Evolutionary conservation across 1,140 invertebrate species (phyloP), one percentile per base, ranked within the genome.

Genomic region (Odontomachus brunneus): DNA sequence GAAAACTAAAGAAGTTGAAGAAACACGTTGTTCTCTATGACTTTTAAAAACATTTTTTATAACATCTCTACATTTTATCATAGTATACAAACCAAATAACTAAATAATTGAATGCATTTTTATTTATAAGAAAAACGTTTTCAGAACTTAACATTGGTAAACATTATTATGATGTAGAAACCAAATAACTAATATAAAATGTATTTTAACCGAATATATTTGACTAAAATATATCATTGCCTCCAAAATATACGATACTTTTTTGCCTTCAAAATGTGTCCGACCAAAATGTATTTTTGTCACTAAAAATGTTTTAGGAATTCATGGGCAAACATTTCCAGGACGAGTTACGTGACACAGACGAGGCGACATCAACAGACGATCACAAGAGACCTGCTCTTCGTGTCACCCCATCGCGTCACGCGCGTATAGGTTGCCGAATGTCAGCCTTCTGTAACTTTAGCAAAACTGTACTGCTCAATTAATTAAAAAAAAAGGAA

Each of bases 1-100:
- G n/a, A n/a, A n/a, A n/a, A n/a, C n/a, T 7, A n/a, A 76, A 44
- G 38, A n/a, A 76, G 22, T 24, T 67, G 3, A 55, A 65, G n/a
- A 24, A 7, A 1, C 22, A 26, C 33, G 9, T 44, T 11, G 9
- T 38, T 49, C 1, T 33, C 9, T 11, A 15, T 19, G n/a, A 33
- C 15, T 53, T 14, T 24, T 55, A 15, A 78, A 14, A 3, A 9
- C 12, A 38, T 33, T n/a, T 66, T 53, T 76, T 3, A 44, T 4
- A 44, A 11, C 38, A 9, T 7, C 9, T 7, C 38, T 44, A 44
- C 9, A 7, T 11, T 2, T 33, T 33, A 44, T 44, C 9, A 44
- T 44, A 7, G 9, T 7, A 11, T 44, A 44, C 38, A 44, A 44
- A 44, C 29, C 9, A 11, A 44, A 44, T 44, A 5, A 33, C 29